A percentile compares a stretch with the other conserved stretches of the same genome.
These are phyloP conservation scores for Cromileptes altivelis DNA, from an alignment of 2,113 vertebrate species.

Conservation along the genomic window DNA sequence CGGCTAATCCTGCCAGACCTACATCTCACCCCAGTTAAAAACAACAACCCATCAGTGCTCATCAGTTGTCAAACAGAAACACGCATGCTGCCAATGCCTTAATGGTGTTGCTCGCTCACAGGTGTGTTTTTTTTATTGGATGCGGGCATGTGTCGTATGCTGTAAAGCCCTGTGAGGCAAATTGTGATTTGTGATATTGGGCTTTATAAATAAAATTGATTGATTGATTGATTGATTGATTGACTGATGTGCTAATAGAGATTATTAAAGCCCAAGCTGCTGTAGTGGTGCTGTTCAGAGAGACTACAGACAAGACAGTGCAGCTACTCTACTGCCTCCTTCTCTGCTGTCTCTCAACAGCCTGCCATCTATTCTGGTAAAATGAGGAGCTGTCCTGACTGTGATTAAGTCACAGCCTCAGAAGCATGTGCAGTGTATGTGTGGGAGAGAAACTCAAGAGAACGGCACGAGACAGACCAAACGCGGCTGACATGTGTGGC, in stretches of 20 bases:
- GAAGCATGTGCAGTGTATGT: not conserved
- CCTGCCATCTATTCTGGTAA: not conserved
- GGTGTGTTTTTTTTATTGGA: not conserved
- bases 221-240: too few species aligned
- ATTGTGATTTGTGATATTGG: too few species aligned
- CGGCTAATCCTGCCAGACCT: not conserved
- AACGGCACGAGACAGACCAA: conserved; percentile 10
- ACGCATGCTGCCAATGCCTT: not conserved
- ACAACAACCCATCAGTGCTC: not conserved
- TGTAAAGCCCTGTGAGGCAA: too few species aligned
- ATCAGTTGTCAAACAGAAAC: not conserved
- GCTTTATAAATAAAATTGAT: too few species aligned
- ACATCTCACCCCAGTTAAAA: not conserved
- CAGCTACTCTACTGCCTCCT: not conserved
- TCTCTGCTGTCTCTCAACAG: not conserved
- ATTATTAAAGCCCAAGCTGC: not conserved
- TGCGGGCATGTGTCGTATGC: not conserved
- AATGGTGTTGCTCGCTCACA: not conserved
- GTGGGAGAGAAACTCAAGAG: conserved; percentile 14
- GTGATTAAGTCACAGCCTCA: not conserved
- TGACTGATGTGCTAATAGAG: not conserved
- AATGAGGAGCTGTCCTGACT: not conserved
- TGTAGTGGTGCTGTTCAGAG: not conserved
- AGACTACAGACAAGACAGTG: not conserved
- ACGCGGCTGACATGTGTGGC: conserved; percentile 17